Evolutionary conservation across 2,888 invertebrate species (phyloP), one percentile per base, ranked within the genome.

Genomic region (Meghimatium bilineatum): DNA sequence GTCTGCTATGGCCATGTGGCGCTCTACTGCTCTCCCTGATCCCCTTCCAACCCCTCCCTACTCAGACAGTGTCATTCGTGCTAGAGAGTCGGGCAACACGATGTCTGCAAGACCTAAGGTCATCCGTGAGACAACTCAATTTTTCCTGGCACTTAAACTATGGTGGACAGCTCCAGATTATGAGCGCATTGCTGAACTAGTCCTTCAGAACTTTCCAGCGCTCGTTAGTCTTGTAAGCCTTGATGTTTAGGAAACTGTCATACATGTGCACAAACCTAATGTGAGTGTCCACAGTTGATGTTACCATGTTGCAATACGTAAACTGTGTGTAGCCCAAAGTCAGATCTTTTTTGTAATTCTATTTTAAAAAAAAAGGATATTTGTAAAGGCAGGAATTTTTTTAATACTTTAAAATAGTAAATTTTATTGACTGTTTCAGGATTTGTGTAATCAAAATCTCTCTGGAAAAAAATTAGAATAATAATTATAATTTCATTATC

Each of bases 1-100:
- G 80, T 86, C 86, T 36, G 86, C 86, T 63, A 86, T 86, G 86
- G 86, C 86, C 29, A 86, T 86, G 82, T 86, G 86, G 86, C 85
- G 86, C 32, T 86, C 86, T 71, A 85, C 84, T 20, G 80, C 85
- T 26, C 87, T 87, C 20, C 87, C 87, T 5, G 84, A 87, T 80
- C 87, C 86, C 60, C 83, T 87, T 20, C 87, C 87, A n/a, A 75
- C 80, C 76, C 87, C 87, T 34, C 86, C 85, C 52, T 87, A 84
- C 82, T 85, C 87, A 29, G 77, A 84, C 75, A 84, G 82, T 44
- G 83, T 87, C 71, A 72, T 85, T 67, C 76, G 85, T 34, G 87
- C 87, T 38, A 66, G 87, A 6, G 87, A 87, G 52, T 79, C 85
- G 6, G 87, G 87, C 77, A 85, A 87, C 84, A 85, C 85, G 20